Conservation (phyloP, 2,113 vertebrate genomes). For the Alectura lathami region DNA sequence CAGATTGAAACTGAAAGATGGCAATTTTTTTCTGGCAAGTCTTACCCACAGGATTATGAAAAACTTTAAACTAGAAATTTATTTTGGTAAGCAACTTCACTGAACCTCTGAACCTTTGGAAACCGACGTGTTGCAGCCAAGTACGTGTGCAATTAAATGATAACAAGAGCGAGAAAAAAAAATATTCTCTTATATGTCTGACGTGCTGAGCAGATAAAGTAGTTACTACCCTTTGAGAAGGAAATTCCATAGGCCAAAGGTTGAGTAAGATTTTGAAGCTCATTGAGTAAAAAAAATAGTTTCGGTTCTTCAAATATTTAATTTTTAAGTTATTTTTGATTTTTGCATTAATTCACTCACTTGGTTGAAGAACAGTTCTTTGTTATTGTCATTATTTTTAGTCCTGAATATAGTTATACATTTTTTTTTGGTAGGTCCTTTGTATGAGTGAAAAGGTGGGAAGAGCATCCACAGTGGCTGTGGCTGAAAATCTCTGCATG, state of each 20-base stretch:
- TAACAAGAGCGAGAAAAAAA: background rate
- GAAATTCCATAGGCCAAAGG: background rate
- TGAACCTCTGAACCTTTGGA: background rate
- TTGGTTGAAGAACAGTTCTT: background rate
- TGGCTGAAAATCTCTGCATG: background rate
- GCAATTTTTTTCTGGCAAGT: background rate
- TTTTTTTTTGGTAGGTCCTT: background rate
- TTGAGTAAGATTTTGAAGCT: background rate
- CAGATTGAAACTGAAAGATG: background rate
- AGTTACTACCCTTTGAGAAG: background rate
- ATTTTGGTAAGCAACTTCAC: background rate
- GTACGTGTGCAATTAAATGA: background rate
- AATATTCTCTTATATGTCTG: background rate
- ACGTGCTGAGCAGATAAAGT: background rate
- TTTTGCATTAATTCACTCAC: background rate
- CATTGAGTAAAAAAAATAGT: background rate
- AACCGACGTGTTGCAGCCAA: background rate
- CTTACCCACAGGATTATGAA: background rate
- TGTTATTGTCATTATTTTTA: background rate
- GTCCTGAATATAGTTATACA: background rate
- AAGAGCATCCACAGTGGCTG: background rate
- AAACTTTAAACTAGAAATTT: constrained; percentile 19
- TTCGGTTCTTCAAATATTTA: background rate
- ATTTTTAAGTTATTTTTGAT: background rate
- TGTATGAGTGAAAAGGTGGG: background rate